These are phyloP conservation scores for Zelostemma sp. DNA, from an alignment of 1,140 invertebrate genomes.

Conservation along the genomic window DNA sequence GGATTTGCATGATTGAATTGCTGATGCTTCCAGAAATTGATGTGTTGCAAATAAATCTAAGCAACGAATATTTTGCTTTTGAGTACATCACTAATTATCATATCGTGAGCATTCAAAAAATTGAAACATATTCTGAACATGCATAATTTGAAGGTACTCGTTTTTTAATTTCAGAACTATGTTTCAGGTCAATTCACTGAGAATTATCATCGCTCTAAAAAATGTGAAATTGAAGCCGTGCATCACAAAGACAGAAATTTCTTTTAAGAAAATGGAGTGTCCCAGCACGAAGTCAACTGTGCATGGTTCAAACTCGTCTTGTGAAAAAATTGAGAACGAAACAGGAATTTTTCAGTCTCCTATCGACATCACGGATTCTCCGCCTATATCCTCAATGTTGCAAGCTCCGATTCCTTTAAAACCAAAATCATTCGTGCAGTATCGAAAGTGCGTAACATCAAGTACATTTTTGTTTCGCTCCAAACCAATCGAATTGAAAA, in stretches of 20 bases:
- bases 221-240: conserved; percentile 51
- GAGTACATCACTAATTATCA: conserved; percentile 53
- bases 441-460: conserved; percentile 43
- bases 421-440: conserved; percentile 16
- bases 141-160: too few species aligned
- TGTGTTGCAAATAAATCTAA: conserved; percentile 45
- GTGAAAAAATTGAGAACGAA: conserved; percentile 12
- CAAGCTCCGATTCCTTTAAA: conserved; percentile 46
- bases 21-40: conserved; percentile 39
- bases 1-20: conserved; percentile 54
- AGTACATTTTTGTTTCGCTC: too few species aligned
- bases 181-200: conserved; percentile 49
- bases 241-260: conserved; percentile 31
- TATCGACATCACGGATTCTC: conserved; percentile 41
- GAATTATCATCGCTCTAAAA: conserved; percentile 53
- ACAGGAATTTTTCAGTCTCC: conserved; percentile 20
- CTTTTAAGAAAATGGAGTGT: conserved; percentile 52
- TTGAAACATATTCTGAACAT: conserved; percentile 6
- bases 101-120: conserved; percentile 48
- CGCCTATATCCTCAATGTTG: conserved; percentile 15
- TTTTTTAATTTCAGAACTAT: conserved; percentile 8
- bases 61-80: conserved; percentile 39
- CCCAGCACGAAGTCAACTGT: conserved; percentile 2
- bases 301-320: not conserved
- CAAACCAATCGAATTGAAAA: too few species aligned